These are phyloP conservation scores for Conistra vaccinii DNA, from an alignment of 2,888 invertebrate species.

Conservation along the genomic window DNA sequence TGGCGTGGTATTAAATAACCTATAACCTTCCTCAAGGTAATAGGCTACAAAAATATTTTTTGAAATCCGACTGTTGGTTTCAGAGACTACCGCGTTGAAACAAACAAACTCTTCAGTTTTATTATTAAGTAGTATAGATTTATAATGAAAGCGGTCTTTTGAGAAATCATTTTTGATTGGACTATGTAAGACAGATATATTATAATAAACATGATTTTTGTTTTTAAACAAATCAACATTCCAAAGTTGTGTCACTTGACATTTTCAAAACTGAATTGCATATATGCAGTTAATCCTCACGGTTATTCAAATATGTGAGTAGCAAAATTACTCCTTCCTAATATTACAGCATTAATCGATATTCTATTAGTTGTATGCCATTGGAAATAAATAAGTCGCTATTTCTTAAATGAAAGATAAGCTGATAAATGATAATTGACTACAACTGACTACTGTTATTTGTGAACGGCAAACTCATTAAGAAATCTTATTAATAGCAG, in stretches of 20 bases:
- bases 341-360: background rate
- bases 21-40: too few species aligned
- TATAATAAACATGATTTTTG: background rate
- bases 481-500: slow-evolving; percentile 14
- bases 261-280: slow-evolving; percentile 11
- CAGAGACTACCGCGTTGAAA: too few species aligned
- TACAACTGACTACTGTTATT: slow-evolving; percentile 21
- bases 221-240: background rate
- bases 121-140: too few species aligned
- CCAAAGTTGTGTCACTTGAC: background rate
- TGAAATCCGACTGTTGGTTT: too few species aligned
- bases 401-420: slow-evolving; percentile 34
- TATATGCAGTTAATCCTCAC: background rate
- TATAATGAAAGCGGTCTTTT: too few species aligned
- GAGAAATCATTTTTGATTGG: too few species aligned
- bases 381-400: slow-evolving; percentile 9
- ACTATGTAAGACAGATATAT: background rate
- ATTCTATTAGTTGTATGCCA: background rate
- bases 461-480: slow-evolving; percentile 32
- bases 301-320: background rate
- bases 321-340: background rate
- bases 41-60: too few species aligned
- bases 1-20: too few species aligned
- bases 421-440: slow-evolving; percentile 36
- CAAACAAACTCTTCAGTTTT: too few species aligned